Base-by-base conservation (phyloP, 2,888 invertebrate species). In the Sinodicranocentrus sp. region DNA sequence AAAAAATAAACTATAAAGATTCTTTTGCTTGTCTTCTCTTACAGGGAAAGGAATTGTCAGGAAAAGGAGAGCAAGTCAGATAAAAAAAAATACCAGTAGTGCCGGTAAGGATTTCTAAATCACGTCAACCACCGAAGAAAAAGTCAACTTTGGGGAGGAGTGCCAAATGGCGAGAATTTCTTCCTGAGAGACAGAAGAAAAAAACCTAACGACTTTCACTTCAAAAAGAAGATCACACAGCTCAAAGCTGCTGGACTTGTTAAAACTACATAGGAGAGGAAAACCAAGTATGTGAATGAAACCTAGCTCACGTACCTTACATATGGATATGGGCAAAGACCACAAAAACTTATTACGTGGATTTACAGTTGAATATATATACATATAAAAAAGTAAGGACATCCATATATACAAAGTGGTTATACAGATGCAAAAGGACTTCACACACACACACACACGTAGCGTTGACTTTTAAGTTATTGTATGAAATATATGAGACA, bases 151-250 rank as follows among this genome's bases (percentile, higher is more conserved):
- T 70, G 70, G 82, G 67, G 82, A 82, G 82, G 75, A 82, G 75
- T 82, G 82, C 82, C 82, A 82, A 82, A 75, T 82, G 82, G 82
- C 82, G 75, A 75, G 75, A 82, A 82, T 70, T 82, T 82, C 75
- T 82, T 75, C 82, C 75, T 75, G 70, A 75, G 82, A 80, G 73
- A 82, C 67, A 61, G 61, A 75, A 44, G 48, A 72, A 80, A 72
- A 80, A 73, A 73, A 80, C 67, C 82, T 82, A 75, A 80, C 80
- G 80, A 80, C 80, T 80, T 80, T 80, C 80, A 80, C 80, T 80
- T 59, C 73, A 73, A 80, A 71, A 72, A 57, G 61, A 77, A 67
- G 63, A 79, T 73, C 73, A 63, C 17, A 15, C 67, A 48, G 48
- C 39, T 39, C 39, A 39, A 39, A 39, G 39, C 39, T 39, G 39